Conservation (phyloP, 2,113 vertebrate species). For the Forbesichthys papilliferus region DNA sequence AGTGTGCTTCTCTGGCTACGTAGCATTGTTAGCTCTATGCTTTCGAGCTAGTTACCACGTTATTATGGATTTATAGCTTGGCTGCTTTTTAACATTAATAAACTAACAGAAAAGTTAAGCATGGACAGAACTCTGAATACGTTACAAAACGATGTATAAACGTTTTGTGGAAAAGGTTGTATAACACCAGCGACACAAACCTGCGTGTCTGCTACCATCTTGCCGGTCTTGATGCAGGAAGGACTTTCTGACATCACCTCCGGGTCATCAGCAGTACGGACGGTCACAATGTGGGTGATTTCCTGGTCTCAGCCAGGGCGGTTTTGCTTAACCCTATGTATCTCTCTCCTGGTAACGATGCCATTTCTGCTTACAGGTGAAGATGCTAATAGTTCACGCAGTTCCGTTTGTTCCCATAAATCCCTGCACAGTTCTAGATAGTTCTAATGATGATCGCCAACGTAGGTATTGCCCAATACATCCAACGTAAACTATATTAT, state of each 20-base stretch:
- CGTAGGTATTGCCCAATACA: too few relatives aligned
- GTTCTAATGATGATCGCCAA: too few relatives aligned
- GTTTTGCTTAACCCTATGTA: too few relatives aligned
- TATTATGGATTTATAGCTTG: background rate
- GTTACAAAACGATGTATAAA: too few relatives aligned
- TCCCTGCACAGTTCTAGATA: too few relatives aligned
- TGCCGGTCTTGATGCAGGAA: constrained; percentile 85
- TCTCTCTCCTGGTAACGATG: too few relatives aligned
- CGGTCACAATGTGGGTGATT: constrained; percentile 1
- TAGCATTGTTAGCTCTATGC: constrained; percentile 42
- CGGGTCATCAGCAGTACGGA: constrained; percentile 53
- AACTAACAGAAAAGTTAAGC: background rate
- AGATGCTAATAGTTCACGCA: too few relatives aligned
- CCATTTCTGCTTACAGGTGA: background rate
- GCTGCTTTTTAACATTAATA: background rate
- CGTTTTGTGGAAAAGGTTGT: background rate
- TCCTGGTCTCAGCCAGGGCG: too few relatives aligned
- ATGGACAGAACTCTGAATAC: fast-evolving
- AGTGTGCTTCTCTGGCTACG: constrained; percentile 35
- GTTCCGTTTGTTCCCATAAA: too few relatives aligned
- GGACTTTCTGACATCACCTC: constrained; percentile 62
- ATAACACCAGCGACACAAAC: constrained; percentile 74
- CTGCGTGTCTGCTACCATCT: constrained; percentile 97
- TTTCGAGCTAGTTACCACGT: constrained; percentile 28
- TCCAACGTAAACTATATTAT: too few relatives aligned